phyloP scores from a whole-genome alignment of 2,113 vertebrate species.

The Engystomops pustulosus region DNA sequence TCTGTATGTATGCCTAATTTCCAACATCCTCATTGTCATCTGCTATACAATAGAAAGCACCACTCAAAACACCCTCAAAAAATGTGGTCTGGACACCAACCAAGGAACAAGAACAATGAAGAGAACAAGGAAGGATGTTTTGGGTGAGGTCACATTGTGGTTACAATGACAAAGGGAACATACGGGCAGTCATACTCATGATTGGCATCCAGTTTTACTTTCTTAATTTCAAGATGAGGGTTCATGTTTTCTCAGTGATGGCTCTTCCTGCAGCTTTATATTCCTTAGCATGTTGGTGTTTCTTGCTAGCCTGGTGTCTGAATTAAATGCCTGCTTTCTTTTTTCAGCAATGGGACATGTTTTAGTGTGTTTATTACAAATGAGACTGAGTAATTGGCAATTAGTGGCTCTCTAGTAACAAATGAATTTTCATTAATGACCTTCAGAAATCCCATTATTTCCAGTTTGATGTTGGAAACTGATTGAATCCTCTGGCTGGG shows the following conservation, averaged over 20 bases:
- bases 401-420: slow-evolving; percentile 7
- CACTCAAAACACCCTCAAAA: too few relatives aligned
- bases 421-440: slow-evolving; percentile 55
- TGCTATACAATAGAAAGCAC: too few relatives aligned
- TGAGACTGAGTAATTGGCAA: slow-evolving; percentile 48
- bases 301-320: not conserved
- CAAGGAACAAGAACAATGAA: too few relatives aligned
- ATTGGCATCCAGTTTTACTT: too few relatives aligned
- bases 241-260: not conserved
- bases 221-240: too few relatives aligned
- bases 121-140: too few relatives aligned
- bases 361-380: slow-evolving; percentile 40
- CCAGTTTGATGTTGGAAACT: slow-evolving; percentile 42
- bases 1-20: too few relatives aligned
- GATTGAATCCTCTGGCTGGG: slow-evolving; percentile 41
- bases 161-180: too few relatives aligned
- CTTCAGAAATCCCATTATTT: slow-evolving; percentile 50
- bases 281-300: not conserved
- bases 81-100: too few relatives aligned
- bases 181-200: too few relatives aligned
- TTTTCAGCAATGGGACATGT: not conserved
- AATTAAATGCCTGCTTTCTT: not conserved
- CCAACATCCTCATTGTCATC: too few relatives aligned
- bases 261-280: not conserved
- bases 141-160: too few relatives aligned